Evolutionary conservation across 2,888 invertebrate genomes (phyloP), one percentile per base, ranked within the genome.

Genomic region (Caenorhabditis sp.): DNA sequence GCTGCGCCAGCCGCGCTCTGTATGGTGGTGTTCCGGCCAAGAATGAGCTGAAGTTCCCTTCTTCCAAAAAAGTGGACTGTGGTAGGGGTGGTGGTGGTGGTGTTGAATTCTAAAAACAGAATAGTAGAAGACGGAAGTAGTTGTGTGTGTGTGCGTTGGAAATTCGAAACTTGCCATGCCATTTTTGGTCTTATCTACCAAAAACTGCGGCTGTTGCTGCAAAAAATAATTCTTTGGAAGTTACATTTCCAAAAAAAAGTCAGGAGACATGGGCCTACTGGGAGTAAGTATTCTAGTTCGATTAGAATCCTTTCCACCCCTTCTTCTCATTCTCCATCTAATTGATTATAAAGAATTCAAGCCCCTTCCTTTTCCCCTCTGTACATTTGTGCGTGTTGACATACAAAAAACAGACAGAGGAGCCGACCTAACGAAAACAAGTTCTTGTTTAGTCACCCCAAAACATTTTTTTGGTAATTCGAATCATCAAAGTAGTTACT

Each of bases 271-370:
- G 44, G 44, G 5, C 12, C 16, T 44, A 47, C 7, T 47, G 19
- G 47, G 38, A 26, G 47, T 24, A 47, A 44, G 22, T 44, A 41
- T 61, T 38, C 64, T 47, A 24, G 64, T 28, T 47, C 64, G 64
- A 64, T 64, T 64, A 54, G 68, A 68, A 22, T 68, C 38, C 19
- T 19, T n/a, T 14, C 16, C n/a, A 14, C 35, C 49, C 22, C 49
- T 19, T 24, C 26, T 22, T 54, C 54, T 61, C 41, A 6, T 22
- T 22, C 38, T n/a, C 19, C 31, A 4, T 31, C 63, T 68, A 68
- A 68, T 68, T 68, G 68, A 68, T 68, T 54, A 68, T 68, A 68
- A 68, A 68, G 54, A 68, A 68, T 68, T 68, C 68, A 38, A n/a
- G 16, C 26, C n/a, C 16, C 14, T 24, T 31, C 12, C 38, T 10